Evolutionary conservation across 2,797 vertebrate genomes (phyloP).

Genomic region (Paratrypauchen microcephalus): DNA sequence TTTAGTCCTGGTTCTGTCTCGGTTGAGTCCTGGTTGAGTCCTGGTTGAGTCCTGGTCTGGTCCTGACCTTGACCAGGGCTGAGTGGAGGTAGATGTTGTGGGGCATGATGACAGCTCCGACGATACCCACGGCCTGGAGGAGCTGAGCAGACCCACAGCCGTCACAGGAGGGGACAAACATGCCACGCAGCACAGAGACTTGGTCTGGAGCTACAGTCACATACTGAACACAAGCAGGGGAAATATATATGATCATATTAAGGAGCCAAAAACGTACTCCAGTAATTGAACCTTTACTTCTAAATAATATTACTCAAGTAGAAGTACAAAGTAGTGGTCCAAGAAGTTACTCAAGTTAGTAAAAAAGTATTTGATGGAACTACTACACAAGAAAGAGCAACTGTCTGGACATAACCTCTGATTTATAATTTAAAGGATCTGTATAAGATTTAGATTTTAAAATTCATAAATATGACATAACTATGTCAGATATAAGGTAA

Average conservation of each 20-base stretch:
- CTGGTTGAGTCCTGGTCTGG: background rate
- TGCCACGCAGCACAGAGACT: constrained; percentile 83
- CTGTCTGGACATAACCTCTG: no score
- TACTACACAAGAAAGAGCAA: no score
- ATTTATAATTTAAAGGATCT: no score
- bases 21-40: background rate
- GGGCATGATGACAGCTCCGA: constrained; percentile 96
- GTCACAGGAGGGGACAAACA: constrained; percentile 89
- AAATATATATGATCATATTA: no score
- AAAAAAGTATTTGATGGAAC: no score
- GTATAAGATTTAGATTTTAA: no score
- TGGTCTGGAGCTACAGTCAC: constrained; percentile 86
- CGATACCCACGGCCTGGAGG: constrained; percentile 92
- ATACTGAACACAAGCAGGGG: constrained; percentile 74
- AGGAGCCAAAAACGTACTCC: background rate
- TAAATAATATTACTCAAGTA: no score
- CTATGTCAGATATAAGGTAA: no score
- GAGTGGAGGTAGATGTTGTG: constrained; percentile 99
- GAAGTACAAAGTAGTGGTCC: no score
- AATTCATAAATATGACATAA: no score
- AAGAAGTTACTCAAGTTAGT: no score
- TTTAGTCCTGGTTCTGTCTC: background rate
- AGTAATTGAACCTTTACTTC: background rate
- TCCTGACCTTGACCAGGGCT: constrained; percentile 89
- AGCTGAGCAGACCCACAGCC: constrained; percentile 82